A percentile compares a stretch with the other conserved stretches of the same genome.
These are phyloP conservation scores for Toxotes jaculatrix DNA, from an alignment of 2,113 vertebrate species.

Conservation along the genomic window DNA sequence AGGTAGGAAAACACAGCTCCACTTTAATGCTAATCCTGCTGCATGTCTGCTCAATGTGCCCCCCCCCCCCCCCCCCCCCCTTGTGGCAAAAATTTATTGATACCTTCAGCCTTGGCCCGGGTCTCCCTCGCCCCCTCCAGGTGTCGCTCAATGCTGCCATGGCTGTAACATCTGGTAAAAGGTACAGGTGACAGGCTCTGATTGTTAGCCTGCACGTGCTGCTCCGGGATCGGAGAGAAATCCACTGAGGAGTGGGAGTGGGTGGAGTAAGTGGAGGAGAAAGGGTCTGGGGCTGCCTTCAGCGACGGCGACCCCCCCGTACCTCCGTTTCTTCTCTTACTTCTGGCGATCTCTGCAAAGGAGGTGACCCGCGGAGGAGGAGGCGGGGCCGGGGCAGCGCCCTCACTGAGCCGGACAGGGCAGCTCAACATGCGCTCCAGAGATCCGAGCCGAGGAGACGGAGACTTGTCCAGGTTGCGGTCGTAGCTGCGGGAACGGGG, in stretches of 20 bases:
- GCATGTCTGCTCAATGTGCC: neutral
- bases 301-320: constrained; percentile 78
- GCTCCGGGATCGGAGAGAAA: constrained; percentile 89
- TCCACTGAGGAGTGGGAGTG: constrained; percentile 87
- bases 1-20: neutral
- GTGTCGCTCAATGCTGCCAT: constrained; percentile 75
- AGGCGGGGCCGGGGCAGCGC: constrained; percentile 69
- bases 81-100: neutral
- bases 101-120: constrained; percentile 79
- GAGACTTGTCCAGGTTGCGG: constrained; percentile 91
- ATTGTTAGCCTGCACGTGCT: constrained; percentile 62
- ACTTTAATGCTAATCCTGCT: neutral
- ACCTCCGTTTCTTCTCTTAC: constrained; percentile 84
- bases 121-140: constrained; percentile 66
- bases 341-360: constrained; percentile 94
- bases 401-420: constrained; percentile 92
- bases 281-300: constrained; percentile 78
- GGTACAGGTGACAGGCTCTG: constrained; percentile 80
- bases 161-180: constrained; percentile 84
- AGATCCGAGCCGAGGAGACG: constrained; percentile 86
- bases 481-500: constrained; percentile 95
- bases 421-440: constrained; percentile 98
- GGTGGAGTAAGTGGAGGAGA: constrained; percentile 80
- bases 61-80: too few species aligned
- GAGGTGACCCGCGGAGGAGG: constrained; percentile 91